Evolutionary conservation across 2,113 vertebrate genomes (phyloP).

Genomic region (Notiomystis cincta): DNA sequence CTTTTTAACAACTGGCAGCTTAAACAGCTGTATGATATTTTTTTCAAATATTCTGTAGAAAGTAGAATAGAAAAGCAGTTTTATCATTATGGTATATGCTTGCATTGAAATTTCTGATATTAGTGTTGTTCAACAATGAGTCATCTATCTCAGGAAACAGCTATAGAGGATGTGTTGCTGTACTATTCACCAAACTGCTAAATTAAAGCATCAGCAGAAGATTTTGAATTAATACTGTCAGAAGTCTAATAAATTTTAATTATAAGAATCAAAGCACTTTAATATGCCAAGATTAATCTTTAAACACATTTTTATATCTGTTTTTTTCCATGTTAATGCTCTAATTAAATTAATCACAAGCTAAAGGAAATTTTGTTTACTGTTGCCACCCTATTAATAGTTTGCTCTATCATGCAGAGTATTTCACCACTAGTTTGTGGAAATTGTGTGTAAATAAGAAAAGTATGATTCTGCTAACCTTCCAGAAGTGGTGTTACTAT

Average conservation of each 20-base stretch:
- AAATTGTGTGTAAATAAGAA: background rate
- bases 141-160: background rate
- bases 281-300: background rate
- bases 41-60: background rate
- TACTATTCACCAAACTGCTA: background rate
- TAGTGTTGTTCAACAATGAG: background rate
- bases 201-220: background rate
- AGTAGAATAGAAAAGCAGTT: background rate
- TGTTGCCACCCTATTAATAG: background rate
- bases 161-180: background rate
- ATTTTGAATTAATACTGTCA: constrained; percentile 33
- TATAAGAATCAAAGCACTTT: background rate
- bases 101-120: background rate
- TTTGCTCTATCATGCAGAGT: background rate
- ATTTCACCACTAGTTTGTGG: background rate
- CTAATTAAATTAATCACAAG: background rate
- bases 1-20: background rate
- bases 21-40: background rate
- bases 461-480: background rate
- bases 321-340: background rate
- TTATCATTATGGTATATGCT: background rate
- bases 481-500: background rate
- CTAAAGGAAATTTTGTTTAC: constrained; percentile 13
- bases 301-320: background rate
- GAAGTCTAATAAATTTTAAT: constrained; percentile 30